Base-by-base conservation (phyloP, 2,888 invertebrate genomes). In the Agrochola litura region DNA sequence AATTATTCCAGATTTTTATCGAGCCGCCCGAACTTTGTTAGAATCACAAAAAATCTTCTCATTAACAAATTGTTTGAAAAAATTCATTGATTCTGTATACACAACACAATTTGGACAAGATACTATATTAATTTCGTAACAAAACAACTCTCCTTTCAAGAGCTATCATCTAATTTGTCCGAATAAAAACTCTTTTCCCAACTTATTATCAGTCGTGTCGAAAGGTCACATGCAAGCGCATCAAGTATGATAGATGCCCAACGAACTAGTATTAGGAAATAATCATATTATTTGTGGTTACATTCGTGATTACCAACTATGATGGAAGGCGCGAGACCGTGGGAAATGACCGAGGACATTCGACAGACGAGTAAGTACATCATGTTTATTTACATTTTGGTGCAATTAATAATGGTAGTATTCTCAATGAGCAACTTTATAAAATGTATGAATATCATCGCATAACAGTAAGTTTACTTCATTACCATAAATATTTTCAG, bases 211-310 rank as follows among this genome's bases (percentile, higher is more conserved):
- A 61, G 66, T 65, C 41, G 56, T 73, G 54, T 82, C 49, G 60
- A 81, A 80, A 81, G 79, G 76, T 85, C 80, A 88, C 49, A 76
- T 77, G 65, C 65, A 73, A 70, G 65, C 70, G 54, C 66, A 69
- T 67, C 76, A 77, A 79, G 73, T 73, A 78, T 89, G 83, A 82
- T 86, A 80, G 81, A 83, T 83, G 77, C 63, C 58, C 74, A 67
- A 79, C 64, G 56, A 66, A 75, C 76, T 82, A 58, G 54, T 70
- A 82, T 88, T 86, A 85, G 73, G 85, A 81, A 82, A 82, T 87
- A 82, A 86, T 77, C 64, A 70, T 83, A 80, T 81, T 76, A 82
- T 81, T 73, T 81, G 81, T 86, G 81, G 82, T 81, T 82, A 86
- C 79, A 79, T 79, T 79, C 76, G 73, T 87, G 79, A 88, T 88